phyloP scores from a whole-genome alignment of 2,888 invertebrate genomes.

The Rhagonycha lutea region DNA sequence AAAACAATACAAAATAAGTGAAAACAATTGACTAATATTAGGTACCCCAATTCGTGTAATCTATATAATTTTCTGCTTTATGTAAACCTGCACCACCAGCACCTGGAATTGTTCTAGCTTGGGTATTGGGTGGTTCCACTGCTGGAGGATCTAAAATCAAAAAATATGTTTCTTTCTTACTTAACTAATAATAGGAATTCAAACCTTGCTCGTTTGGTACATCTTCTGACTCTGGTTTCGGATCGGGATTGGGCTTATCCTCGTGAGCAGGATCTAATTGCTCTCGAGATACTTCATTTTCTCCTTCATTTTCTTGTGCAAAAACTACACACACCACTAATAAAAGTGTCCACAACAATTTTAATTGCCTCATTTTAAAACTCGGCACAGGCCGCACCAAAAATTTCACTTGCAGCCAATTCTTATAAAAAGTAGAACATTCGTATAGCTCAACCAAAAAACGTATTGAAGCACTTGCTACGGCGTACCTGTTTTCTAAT shows the following conservation, averaged over 20 bases:
- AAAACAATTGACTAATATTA: background rate
- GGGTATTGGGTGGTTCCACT: background rate
- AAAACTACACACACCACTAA: background rate
- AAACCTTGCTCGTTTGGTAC: background rate
- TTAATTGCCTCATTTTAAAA: constrained; percentile 11
- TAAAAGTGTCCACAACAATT: background rate
- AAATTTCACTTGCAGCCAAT: background rate
- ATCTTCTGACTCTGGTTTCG: background rate
- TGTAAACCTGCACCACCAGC: constrained; percentile 7
- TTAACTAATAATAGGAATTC: background rate
- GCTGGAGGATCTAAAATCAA: background rate
- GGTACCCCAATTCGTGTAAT: constrained; percentile 35
- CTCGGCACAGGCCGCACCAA: background rate
- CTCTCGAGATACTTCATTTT: background rate
- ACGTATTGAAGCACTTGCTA: constrained; percentile 5
- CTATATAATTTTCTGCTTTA: constrained; percentile 27
- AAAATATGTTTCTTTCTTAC: too few species aligned
- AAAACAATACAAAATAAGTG: background rate
- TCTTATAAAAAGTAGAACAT: background rate
- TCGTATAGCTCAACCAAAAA: background rate
- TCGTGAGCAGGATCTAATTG: background rate
- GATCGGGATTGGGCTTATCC: background rate
- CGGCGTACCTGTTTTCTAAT: constrained; percentile 20
- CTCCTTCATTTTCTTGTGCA: constrained; percentile 6
- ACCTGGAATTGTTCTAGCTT: constrained; percentile 9